Conservation (phyloP, 2,888 invertebrate species). For the Ditula angustiorana region DNA sequence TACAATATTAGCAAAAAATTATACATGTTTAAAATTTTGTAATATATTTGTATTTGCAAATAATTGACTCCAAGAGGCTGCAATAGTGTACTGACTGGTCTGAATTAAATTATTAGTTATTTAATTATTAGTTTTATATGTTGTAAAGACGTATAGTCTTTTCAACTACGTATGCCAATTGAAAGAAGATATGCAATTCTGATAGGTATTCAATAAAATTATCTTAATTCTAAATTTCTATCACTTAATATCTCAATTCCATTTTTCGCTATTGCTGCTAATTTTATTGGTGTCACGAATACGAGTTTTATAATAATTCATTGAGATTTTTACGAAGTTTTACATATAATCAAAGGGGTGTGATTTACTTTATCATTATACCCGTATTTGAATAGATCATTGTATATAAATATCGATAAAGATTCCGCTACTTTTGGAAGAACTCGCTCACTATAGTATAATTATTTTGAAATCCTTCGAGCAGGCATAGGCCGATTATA, state of each 20-base stretch:
- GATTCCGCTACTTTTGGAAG: slow-evolving; percentile 59
- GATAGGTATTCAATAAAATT: slow-evolving; percentile 16
- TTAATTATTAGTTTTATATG: neutral
- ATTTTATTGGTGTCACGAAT: slow-evolving; percentile 28
- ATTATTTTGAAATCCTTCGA: slow-evolving; percentile 39
- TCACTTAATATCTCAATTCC: slow-evolving; percentile 48
- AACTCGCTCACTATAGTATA: slow-evolving; percentile 45
- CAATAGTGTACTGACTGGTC: slow-evolving; percentile 8
- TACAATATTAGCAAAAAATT: slow-evolving; percentile 24
- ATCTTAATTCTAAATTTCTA: slow-evolving; percentile 29
- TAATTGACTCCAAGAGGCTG: slow-evolving; percentile 35
- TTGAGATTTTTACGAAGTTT: slow-evolving; percentile 1
- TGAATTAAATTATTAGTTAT: too few species aligned
- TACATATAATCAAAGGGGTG: neutral
- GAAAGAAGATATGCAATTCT: slow-evolving; percentile 29
- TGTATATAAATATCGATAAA: slow-evolving; percentile 37
- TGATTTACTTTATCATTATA: neutral
- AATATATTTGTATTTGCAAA: slow-evolving; percentile 34
- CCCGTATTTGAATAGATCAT: slow-evolving; percentile 2
- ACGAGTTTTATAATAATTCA: slow-evolving; percentile 11
- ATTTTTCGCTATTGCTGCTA: slow-evolving; percentile 45
- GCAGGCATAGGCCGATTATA: slow-evolving; percentile 30
- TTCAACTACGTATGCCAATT: neutral
- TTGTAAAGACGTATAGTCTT: neutral
- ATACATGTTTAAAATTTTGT: slow-evolving; percentile 16